Conservation (phyloP, 1,140 invertebrate genomes). For the Protaetia brevitarsis region DNA sequence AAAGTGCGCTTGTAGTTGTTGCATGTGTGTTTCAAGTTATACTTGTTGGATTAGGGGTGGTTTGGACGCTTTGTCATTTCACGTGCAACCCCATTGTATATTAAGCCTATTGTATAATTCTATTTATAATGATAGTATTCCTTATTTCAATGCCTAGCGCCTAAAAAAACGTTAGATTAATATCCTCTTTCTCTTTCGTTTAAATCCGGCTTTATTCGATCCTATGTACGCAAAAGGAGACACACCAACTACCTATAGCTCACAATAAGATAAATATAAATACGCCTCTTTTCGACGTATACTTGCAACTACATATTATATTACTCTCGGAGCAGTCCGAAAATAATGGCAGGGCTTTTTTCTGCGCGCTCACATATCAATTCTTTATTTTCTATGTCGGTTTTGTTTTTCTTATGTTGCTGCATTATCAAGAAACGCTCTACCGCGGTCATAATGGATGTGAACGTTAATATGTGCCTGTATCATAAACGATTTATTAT, state of each 20-base stretch:
- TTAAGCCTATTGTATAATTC: conserved; percentile 34
- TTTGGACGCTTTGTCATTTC: conserved; percentile 43
- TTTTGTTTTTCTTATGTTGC: too few relatives aligned
- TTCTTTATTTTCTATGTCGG: too few relatives aligned
- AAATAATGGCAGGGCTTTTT: too few relatives aligned
- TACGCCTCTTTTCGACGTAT: not conserved
- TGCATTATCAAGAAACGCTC: too few relatives aligned
- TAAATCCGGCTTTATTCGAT: not conserved
- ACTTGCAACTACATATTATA: not conserved
- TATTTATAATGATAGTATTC: conserved; percentile 44
- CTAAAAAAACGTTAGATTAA: conserved; percentile 40
- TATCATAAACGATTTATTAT: not conserved
- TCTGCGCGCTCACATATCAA: too few relatives aligned
- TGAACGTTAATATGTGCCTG: not conserved
- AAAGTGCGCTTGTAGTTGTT: conserved; percentile 31
- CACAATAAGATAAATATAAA: not conserved
- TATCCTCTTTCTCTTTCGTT: conserved; percentile 19
- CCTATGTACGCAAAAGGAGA: not conserved
- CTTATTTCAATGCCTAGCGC: conserved; percentile 29
- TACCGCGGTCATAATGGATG: not conserved
- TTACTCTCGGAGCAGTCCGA: too few relatives aligned
- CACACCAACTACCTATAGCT: not conserved
- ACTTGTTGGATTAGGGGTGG: conserved; percentile 46
- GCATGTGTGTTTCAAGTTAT: conserved; percentile 45
- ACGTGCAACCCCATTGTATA: conserved; percentile 39